Percentiles rank a stretch among this genome's conserved stretches.
Conservation (phyloP, 2,113 vertebrate genomes). For the Pterophyllum scalare region DNA sequence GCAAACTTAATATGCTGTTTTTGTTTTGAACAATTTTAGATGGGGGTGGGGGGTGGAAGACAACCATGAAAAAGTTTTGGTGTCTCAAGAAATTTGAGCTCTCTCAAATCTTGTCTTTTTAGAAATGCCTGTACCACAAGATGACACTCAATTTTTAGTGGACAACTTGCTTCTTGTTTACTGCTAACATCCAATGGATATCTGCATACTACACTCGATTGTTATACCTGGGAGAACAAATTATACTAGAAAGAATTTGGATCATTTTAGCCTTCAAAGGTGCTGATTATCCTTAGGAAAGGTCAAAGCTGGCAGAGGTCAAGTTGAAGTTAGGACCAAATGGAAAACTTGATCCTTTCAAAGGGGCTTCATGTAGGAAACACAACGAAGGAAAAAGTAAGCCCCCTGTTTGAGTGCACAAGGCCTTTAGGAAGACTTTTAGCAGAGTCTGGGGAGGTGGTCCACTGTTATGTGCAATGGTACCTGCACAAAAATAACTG, state of each 20-base stretch:
- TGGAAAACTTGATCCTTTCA: not conserved
- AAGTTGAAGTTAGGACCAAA: not conserved
- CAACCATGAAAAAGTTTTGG: too few relatives aligned
- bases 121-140: not conserved
- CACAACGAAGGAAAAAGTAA: not conserved
- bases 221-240: not conserved
- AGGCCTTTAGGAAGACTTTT: not conserved
- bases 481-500: not conserved
- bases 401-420: not conserved
- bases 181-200: not conserved
- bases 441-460: not conserved
- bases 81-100: too few relatives aligned
- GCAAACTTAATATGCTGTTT: too few relatives aligned
- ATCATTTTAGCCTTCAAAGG: not conserved
- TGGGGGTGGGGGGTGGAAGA: too few relatives aligned
- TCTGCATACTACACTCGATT: not conserved
- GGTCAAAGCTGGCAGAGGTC: not conserved
- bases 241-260: not conserved
- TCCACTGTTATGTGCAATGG: not conserved
- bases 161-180: not conserved
- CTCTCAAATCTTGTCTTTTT: not conserved
- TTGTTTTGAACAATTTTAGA: too few relatives aligned
- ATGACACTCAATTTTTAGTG: not conserved
- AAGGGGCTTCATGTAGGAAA: not conserved
- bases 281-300: not conserved